phyloP scores from a whole-genome alignment of 2,797 vertebrate species.

The Manis crassicaudata region DNA sequence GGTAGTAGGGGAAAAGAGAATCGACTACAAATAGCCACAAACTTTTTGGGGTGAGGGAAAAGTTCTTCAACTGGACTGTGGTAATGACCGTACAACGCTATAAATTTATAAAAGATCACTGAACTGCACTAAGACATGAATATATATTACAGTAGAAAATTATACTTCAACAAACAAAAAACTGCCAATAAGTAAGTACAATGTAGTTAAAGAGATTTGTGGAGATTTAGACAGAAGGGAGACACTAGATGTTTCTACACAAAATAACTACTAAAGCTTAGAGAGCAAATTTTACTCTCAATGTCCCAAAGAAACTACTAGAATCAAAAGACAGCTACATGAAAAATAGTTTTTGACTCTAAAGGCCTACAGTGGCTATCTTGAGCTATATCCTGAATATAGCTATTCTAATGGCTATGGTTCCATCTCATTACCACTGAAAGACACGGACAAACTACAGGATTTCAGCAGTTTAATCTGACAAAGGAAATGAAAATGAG shows the following conservation, averaged over 20 bases:
- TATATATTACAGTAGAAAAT: constrained; percentile 20
- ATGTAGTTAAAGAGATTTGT: neutral
- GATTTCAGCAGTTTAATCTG: neutral
- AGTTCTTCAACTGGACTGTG: neutral
- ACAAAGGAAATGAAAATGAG: constrained; percentile 3
- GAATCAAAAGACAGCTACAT: neutral
- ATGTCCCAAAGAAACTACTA: neutral
- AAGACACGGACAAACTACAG: neutral
- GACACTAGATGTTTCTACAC: neutral
- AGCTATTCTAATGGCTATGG: no score
- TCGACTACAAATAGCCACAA: neutral
- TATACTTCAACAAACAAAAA: constrained; percentile 17
- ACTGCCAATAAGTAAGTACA: neutral
- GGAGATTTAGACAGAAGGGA: neutral
- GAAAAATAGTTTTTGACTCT: neutral
- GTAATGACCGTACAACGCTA: neutral
- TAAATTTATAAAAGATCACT: neutral
- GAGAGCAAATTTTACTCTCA: neutral
- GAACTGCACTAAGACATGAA: neutral
- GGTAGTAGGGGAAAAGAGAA: neutral
- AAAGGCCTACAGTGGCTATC: neutral
- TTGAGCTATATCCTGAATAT: neutral
- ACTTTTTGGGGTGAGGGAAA: neutral
- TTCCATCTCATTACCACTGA: neutral
- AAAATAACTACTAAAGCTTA: neutral